Conservation (phyloP, 2,797 vertebrate genomes). For the Crax fasciolata region DNA sequence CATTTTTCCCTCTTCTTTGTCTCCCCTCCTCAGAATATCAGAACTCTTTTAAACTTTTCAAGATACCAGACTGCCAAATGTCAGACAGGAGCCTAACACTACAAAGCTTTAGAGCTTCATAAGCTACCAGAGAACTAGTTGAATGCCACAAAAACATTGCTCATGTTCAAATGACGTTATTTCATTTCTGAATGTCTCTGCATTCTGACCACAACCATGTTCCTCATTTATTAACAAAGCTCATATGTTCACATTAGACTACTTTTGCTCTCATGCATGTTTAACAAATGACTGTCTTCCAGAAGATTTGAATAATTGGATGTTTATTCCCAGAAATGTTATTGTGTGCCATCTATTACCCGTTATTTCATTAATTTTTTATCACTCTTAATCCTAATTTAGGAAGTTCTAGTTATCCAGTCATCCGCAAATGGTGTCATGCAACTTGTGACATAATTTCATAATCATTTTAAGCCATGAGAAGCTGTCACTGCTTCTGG, state of each 20-base stretch:
- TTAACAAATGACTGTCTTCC: background rate
- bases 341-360: background rate
- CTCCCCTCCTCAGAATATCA: background rate
- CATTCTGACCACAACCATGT: background rate
- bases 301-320: background rate
- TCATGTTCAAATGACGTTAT: fast-evolving
- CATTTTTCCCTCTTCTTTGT: background rate
- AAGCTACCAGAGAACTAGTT: background rate
- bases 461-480: background rate
- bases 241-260: background rate
- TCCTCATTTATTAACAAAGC: background rate
- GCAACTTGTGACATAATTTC: background rate
- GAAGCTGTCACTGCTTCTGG: background rate
- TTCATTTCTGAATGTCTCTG: background rate
- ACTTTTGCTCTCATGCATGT: background rate
- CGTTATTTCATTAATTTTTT: slow-evolving; percentile 7
- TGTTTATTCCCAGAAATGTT: background rate
- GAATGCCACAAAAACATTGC: background rate
- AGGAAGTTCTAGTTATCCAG: slow-evolving; percentile 5
- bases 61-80: background rate
- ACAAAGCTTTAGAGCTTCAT: background rate
- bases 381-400: background rate
- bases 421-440: background rate
- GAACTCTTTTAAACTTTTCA: background rate
- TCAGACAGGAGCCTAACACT: background rate